These are phyloP conservation scores for Odontomachus brunneus DNA, from an alignment of 1,140 invertebrate species.

Conservation along the genomic window DNA sequence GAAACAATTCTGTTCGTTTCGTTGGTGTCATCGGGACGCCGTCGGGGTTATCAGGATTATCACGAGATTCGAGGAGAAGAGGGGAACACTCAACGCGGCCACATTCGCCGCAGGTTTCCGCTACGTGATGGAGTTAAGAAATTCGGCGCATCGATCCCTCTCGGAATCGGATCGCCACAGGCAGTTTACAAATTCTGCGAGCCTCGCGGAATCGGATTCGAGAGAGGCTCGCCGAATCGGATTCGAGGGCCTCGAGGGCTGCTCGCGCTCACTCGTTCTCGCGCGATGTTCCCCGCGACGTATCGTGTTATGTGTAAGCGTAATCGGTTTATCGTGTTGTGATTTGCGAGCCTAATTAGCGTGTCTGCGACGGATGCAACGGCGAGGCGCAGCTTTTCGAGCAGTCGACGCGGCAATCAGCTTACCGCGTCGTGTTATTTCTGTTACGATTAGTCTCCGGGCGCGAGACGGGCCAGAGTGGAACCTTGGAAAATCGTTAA, in stretches of 20 bases:
- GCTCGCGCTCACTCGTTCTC: not conserved
- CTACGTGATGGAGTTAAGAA: conserved; percentile 58
- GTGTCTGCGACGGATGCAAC: not conserved
- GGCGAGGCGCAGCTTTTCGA: conserved; percentile 26
- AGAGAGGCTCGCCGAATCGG: conserved; percentile 21
- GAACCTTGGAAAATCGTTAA: conserved; percentile 48
- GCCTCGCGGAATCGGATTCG: conserved; percentile 27
- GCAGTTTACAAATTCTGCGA: conserved; percentile 54
- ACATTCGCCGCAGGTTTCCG: conserved; percentile 45
- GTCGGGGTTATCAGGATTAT: conserved; percentile 29
- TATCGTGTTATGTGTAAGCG: conserved; percentile 23
- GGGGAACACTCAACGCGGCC: conserved; percentile 23
- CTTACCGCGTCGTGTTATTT: conserved; percentile 45
- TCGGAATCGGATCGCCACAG: conserved; percentile 47
- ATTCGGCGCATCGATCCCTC: conserved; percentile 40
- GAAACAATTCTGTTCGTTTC: conserved; percentile 33
- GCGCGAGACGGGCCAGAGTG: not conserved
- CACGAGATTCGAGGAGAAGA: conserved; percentile 20
- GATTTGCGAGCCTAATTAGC: conserved; percentile 52
- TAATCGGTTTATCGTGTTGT: conserved; percentile 51
- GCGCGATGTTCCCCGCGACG: conserved; percentile 13
- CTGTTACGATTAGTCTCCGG: conserved; percentile 27
- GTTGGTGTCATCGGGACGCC: not conserved
- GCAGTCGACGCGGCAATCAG: conserved; percentile 47
- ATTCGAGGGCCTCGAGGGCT: not conserved